phyloP scores from a whole-genome alignment of 2,888 invertebrate species.

The Ochlodes sylvanus region DNA sequence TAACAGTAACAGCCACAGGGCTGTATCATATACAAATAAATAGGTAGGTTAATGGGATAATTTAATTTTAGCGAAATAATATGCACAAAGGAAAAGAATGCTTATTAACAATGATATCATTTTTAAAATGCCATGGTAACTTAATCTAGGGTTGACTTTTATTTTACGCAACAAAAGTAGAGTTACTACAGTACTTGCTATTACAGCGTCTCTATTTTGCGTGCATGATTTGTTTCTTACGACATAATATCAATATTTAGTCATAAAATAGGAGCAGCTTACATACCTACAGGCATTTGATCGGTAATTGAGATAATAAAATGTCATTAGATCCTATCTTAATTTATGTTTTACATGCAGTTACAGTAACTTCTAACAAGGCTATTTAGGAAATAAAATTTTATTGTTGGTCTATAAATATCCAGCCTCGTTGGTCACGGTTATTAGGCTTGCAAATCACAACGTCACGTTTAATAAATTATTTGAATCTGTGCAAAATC shows the following conservation, averaged over 20 bases:
- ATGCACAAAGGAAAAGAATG: too few relatives aligned
- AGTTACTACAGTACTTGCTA: too few relatives aligned
- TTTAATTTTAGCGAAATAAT: too few relatives aligned
- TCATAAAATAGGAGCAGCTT: background rate
- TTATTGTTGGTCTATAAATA: slow-evolving; percentile 4
- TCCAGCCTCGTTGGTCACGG: slow-evolving; percentile 12
- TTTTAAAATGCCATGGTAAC: too few relatives aligned
- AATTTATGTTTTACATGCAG: background rate
- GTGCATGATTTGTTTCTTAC: background rate
- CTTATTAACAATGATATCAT: too few relatives aligned
- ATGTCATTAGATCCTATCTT: slow-evolving; percentile 3
- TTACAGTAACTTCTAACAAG: background rate
- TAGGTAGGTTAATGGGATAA: too few relatives aligned
- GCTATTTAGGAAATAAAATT: slow-evolving; percentile 3
- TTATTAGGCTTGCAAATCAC: slow-evolving; percentile 18
- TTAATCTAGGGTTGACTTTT: too few relatives aligned
- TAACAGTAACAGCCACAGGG: too few relatives aligned
- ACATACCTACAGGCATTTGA: background rate
- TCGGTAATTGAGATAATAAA: background rate
- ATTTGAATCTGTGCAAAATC: slow-evolving; percentile 61
- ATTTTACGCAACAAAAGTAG: too few relatives aligned
- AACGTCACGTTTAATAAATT: slow-evolving; percentile 23
- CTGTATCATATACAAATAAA: too few relatives aligned
- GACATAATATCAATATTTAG: background rate
- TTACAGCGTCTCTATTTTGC: too few relatives aligned